A percentile compares a stretch with the other conserved stretches of the same genome.
Evolutionary conservation across 2,888 invertebrate genomes (phyloP).

Genomic region (Scaptomyza polygonia): DNA sequence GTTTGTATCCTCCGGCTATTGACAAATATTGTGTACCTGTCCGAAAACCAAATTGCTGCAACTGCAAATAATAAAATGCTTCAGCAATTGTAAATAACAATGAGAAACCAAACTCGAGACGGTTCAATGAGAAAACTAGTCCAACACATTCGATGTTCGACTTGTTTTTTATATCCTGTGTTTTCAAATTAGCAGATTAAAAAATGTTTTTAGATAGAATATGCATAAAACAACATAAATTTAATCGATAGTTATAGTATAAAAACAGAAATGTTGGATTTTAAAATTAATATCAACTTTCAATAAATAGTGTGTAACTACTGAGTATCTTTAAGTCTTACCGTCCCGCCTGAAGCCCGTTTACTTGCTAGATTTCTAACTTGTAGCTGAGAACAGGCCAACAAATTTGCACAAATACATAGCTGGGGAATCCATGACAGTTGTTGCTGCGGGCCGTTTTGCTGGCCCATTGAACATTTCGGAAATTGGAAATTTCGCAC

Average conservation of each 20-base stretch:
- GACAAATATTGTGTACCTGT: constrained; percentile 54
- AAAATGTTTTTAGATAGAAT: too few species aligned
- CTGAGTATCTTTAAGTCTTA: not conserved
- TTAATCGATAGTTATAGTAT: not conserved
- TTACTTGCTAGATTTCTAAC: constrained; percentile 12
- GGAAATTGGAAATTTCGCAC: constrained; percentile 85
- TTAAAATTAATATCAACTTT: not conserved
- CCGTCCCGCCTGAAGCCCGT: not conserved
- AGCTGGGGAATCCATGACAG: constrained; percentile 58
- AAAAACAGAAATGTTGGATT: too few species aligned
- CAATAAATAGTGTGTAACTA: not conserved
- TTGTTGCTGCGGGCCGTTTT: constrained; percentile 71
- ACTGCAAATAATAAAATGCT: constrained; percentile 70
- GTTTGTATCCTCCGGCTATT: constrained; percentile 46
- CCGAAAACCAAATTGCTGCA: constrained; percentile 58
- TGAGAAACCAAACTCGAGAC: constrained; percentile 43
- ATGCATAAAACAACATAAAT: not conserved
- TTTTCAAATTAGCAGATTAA: too few species aligned
- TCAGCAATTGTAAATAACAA: constrained; percentile 70
- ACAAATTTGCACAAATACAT: constrained; percentile 60
- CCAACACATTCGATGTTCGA: constrained; percentile 31
- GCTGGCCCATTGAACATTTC: constrained; percentile 85
- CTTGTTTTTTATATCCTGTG: constrained; percentile 15
- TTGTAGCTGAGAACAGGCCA: constrained; percentile 38
- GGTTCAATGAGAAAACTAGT: constrained; percentile 17